Evolutionary conservation across 2,888 invertebrate genomes (phyloP).

Genomic region (Cremastinae sp.): DNA sequence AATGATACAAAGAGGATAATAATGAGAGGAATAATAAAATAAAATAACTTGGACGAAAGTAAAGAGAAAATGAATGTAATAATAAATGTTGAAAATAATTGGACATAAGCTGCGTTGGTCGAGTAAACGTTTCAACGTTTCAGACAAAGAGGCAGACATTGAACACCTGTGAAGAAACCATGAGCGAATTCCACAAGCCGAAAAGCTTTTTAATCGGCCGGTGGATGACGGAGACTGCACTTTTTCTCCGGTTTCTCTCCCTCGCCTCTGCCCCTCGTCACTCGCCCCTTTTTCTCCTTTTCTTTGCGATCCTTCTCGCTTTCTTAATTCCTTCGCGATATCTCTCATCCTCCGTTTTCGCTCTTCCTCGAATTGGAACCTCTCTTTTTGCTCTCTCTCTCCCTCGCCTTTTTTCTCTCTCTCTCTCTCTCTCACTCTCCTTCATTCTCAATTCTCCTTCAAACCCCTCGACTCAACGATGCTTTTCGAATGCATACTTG

Average conservation of each 20-base stretch:
- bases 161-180: conserved; percentile 30
- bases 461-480: conserved; percentile 29
- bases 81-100: conserved; percentile 9
- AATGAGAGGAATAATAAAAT: too few species aligned
- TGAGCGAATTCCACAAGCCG: conserved; percentile 26
- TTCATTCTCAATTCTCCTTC: conserved; percentile 30
- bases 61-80: background rate
- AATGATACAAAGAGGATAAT: too few species aligned
- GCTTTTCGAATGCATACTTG: conserved; percentile 35
- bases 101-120: background rate
- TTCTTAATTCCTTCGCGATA: conserved; percentile 46
- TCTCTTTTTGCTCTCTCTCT: conserved; percentile 31
- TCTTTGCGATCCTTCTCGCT: conserved; percentile 19
- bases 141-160: conserved; percentile 5
- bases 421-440: conserved; percentile 18
- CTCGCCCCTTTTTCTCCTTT: conserved; percentile 37
- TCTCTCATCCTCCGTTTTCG: conserved; percentile 40
- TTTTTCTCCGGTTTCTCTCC: conserved; percentile 27
- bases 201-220: conserved; percentile 43
- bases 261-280: conserved; percentile 45
- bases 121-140: conserved; percentile 6
- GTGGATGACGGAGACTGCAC: conserved; percentile 47
- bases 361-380: conserved; percentile 32
- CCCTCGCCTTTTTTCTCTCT: conserved; percentile 23
- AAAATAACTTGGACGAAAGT: too few species aligned